Conservation (phyloP, 2,888 invertebrate species). For the Gymnoscelis rufifasciata region DNA sequence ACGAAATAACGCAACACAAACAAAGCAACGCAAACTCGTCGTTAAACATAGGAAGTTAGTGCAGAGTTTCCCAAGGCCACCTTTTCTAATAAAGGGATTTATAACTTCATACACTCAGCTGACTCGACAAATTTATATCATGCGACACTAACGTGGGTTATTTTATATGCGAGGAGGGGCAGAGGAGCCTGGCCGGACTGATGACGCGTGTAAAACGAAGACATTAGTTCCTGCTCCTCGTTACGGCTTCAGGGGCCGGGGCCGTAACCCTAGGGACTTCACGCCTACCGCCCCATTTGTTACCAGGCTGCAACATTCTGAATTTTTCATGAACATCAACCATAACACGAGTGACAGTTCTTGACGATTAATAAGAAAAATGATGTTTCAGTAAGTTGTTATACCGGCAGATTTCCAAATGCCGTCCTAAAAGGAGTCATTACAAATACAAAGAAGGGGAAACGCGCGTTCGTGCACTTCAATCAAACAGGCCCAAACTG, state of each 20-base stretch:
- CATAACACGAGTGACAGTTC: slow-evolving; percentile 18
- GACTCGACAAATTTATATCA: slow-evolving; percentile 9
- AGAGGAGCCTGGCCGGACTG: slow-evolving; percentile 32
- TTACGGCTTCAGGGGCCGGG: slow-evolving; percentile 37
- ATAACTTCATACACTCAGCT: slow-evolving; percentile 11
- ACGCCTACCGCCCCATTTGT: slow-evolving; percentile 47
- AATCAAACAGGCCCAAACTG: slow-evolving; percentile 60
- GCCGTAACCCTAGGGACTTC: slow-evolving; percentile 39
- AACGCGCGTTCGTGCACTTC: slow-evolving; percentile 38
- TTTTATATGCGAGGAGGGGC: slow-evolving; percentile 24
- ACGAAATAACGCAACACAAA: slow-evolving; percentile 16
- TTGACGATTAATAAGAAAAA: slow-evolving; percentile 21
- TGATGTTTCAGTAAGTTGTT: slow-evolving; percentile 17
- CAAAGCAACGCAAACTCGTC: slow-evolving; percentile 12
- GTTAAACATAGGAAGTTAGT: slow-evolving; percentile 9
- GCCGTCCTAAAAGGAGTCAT: slow-evolving; percentile 18
- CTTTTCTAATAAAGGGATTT: slow-evolving; percentile 14
- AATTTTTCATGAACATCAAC: slow-evolving; percentile 45
- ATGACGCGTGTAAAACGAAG: slow-evolving; percentile 53
- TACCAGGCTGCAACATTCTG: slow-evolving; percentile 41
- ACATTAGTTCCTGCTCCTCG: slow-evolving; percentile 49
- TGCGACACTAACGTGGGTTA: slow-evolving; percentile 11
- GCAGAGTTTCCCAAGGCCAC: slow-evolving; percentile 9
- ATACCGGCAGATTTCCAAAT: slow-evolving; percentile 13
- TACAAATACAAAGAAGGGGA: slow-evolving; percentile 23